phyloP scores from a whole-genome alignment of 2,113 vertebrate genomes.

The Oreochromis aureus region DNA sequence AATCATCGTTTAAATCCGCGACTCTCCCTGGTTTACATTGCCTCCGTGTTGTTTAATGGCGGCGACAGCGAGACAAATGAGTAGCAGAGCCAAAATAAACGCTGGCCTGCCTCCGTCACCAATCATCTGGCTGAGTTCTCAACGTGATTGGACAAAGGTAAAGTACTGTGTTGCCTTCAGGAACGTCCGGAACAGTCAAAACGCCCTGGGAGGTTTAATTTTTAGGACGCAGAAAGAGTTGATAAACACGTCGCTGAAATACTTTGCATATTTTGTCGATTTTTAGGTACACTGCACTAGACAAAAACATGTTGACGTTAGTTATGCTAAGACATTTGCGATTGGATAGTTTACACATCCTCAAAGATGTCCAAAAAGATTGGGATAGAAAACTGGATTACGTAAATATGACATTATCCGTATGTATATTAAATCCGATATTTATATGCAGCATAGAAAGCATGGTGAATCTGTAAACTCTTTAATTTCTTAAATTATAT shows the following conservation, averaged over 20 bases:
- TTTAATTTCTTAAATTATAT: background rate
- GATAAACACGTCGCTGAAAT: background rate
- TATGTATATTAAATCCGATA: background rate
- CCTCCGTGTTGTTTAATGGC: conserved; percentile 70
- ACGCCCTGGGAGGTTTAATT: background rate
- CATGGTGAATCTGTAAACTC: background rate
- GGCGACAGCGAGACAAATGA: conserved; percentile 61
- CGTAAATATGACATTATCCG: background rate
- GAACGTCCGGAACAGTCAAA: background rate
- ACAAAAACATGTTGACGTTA: background rate
- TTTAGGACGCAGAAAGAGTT: background rate
- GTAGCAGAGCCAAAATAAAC: conserved; percentile 70
- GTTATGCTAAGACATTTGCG: background rate
- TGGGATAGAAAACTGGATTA: background rate
- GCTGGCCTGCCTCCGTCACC: conserved; percentile 52
- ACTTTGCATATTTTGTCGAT: background rate
- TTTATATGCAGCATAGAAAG: background rate
- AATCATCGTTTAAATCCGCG: conserved; percentile 30
- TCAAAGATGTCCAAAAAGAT: background rate
- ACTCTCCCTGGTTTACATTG: conserved; percentile 25
- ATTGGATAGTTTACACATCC: background rate
- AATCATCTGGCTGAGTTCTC: conserved; percentile 53
- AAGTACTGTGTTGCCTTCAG: background rate
- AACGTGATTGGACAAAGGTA: conserved; percentile 48
- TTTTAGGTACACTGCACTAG: background rate